Evolutionary conservation across 2,797 vertebrate species (phyloP).

Genomic region (Nannoperca australis): DNA sequence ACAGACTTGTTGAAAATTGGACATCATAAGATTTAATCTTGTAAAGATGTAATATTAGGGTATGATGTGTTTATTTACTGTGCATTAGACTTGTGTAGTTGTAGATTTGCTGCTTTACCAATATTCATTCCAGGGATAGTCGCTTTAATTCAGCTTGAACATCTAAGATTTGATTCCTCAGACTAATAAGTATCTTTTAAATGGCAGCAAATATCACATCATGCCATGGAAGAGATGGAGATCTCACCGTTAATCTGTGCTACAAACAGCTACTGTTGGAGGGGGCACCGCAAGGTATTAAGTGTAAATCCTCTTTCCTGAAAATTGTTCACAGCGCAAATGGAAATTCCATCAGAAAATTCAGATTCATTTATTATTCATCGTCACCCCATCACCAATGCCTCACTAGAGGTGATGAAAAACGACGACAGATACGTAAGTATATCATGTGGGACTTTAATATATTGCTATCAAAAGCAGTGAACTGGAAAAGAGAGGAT

Average conservation of each 20-base stretch:
- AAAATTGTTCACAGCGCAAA: conserved; percentile 81
- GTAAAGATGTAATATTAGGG: conserved; percentile 29
- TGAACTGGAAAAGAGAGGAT: conserved; percentile 82
- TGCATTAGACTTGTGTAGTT: conserved; percentile 50
- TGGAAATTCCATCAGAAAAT: conserved; percentile 87
- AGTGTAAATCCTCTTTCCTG: conserved; percentile 82
- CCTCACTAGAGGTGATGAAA: conserved; percentile 76
- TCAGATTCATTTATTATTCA: conserved; percentile 87
- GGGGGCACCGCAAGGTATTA: conserved; percentile 80
- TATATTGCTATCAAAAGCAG: conserved; percentile 78
- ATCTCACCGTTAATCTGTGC: conserved; percentile 76
- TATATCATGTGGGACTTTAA: conserved; percentile 82
- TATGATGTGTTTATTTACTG: conserved; percentile 52
- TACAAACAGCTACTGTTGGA: conserved; percentile 80
- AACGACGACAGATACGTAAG: conserved; percentile 69
- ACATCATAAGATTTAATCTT: conserved; percentile 30
- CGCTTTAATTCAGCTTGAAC: conserved; percentile 58
- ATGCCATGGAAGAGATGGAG: conserved; percentile 68
- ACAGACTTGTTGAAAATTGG: conserved; percentile 14
- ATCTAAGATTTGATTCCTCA: conserved; percentile 45
- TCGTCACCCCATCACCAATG: conserved; percentile 64
- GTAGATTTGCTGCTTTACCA: conserved; percentile 57
- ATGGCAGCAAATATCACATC: conserved; percentile 70
- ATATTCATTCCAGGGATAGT: conserved; percentile 44
- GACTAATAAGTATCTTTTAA: conserved; percentile 71